Base-by-base conservation (phyloP, 2,113 vertebrate genomes). In the Syngnathoides biaculeatus region DNA sequence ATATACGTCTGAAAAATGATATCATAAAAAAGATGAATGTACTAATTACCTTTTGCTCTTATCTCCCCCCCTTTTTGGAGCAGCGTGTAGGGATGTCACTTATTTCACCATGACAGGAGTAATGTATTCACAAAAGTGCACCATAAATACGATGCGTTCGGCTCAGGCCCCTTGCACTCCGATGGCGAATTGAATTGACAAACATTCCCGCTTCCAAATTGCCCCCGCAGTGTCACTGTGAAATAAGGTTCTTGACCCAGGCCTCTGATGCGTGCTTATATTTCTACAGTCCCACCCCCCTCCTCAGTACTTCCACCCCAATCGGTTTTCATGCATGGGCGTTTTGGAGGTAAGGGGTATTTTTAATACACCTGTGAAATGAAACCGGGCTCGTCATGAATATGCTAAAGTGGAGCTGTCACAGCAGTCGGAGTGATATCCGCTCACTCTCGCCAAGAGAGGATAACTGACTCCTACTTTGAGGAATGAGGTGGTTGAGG, bases 11-110 rank as follows among this genome's bases (percentile, higher is more conserved):
- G 95, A 99, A 97, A 98, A 98, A 98, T 96, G 95, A 97, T 97
- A 98, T 97, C 93, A 93, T 98, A 98, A 99, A 99, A 99, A 98
- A 99, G 96, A 98, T 98, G 94, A 98, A 99, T 98, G 97, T 95
- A 95, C 95, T 99, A 99, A 98, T 98, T 99, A 98, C 94, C 92
- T 92, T 93, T 94, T 93, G 93, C 93, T 94, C 94, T 98, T 97
- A 98, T 98, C 97, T 96, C 93, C 92, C 90, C 30, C 48, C 19
- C 13, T 35, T 35, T 93, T 92, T 94, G 93, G 91, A 91, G 91
- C 93, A 68, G 92, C 90, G 90, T 94, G 95, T 96, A 97, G 95
- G 95, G 94, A 94, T 93, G 95, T 95, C 96, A 95, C 95, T 98
- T 99, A 98, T 99, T 98, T 99, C 95, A 97, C 94, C 91, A 92